Percentiles rank a stretch among this genome's conserved stretches.
phyloP scores from a whole-genome alignment of 2,888 invertebrate genomes.

The Byasa hedistus region DNA sequence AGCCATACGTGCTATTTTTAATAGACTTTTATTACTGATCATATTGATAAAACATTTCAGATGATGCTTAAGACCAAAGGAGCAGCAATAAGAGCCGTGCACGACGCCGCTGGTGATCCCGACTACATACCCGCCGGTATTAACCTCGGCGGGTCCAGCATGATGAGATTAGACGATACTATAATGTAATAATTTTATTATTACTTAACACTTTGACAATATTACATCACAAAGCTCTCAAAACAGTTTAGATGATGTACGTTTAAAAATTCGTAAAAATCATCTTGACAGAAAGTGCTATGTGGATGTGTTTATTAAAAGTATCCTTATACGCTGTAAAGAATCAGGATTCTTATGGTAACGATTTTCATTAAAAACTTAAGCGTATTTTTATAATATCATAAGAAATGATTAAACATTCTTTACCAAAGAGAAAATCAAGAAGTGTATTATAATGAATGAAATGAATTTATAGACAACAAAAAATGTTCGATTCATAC shows the following conservation, averaged over 20 bases:
- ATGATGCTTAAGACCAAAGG: constrained; percentile 44
- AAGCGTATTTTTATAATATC: no score
- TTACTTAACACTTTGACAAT: background rate
- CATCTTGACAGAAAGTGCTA: no score
- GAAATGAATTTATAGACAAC: no score
- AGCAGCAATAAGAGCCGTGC: constrained; percentile 45
- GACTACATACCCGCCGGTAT: constrained; percentile 60
- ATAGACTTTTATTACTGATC: background rate
- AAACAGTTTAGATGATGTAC: background rate
- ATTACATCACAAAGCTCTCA: background rate
- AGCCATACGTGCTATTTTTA: background rate
- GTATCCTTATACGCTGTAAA: no score
- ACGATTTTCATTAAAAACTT: no score
- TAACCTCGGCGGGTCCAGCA: constrained; percentile 58
- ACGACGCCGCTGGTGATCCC: constrained; percentile 33
- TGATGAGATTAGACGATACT: constrained; percentile 54
- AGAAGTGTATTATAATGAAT: no score
- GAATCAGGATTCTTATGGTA: no score
- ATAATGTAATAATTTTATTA: constrained; percentile 46
- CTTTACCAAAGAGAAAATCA: no score
- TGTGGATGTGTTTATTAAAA: no score
- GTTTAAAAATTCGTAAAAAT: no score
- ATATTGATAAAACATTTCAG: constrained; percentile 37
- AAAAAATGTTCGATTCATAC: no score
- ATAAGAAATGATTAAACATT: no score